These are phyloP conservation scores for Armadillidium nasatum DNA, from an alignment of 1,140 invertebrate genomes.

Conservation along the genomic window DNA sequence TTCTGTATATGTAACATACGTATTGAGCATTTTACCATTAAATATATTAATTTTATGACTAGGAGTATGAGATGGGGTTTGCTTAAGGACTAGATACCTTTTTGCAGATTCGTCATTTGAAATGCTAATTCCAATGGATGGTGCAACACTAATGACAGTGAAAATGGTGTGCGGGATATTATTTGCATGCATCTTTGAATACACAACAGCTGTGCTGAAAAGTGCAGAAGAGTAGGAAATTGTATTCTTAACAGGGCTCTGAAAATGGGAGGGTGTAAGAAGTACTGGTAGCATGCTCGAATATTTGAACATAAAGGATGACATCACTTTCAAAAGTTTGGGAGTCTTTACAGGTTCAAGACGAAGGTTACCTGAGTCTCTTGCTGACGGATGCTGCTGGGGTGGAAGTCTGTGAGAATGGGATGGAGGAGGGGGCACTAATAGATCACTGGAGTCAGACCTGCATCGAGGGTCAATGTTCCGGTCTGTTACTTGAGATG, in stretches of 20 bases:
- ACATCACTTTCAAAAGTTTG: no score
- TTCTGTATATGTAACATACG: neutral
- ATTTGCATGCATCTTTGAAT: neutral
- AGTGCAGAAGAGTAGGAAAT: neutral
- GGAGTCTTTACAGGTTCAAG: neutral
- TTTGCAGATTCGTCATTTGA: neutral
- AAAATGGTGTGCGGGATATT: neutral
- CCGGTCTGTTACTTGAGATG: neutral
- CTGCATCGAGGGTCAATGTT: neutral
- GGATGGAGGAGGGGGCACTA: neutral
- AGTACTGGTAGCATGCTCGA: neutral
- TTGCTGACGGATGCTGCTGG: neutral
- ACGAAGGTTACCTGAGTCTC: slow-evolving; percentile 1
- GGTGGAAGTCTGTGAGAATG: neutral
- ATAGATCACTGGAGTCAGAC: neutral
- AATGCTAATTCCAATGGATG: neutral
- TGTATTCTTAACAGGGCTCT: neutral
- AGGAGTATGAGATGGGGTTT: neutral
- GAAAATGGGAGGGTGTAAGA: neutral
- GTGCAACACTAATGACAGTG: neutral
- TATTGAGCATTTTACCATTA: neutral
- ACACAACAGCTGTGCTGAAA: neutral
- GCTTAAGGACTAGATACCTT: neutral
- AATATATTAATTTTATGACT: neutral
- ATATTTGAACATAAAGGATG: no score